Evolutionary conservation across 2,113 vertebrate genomes (phyloP), one percentile per base, ranked within the genome.

Genomic region (Halcyon senegalensis): DNA sequence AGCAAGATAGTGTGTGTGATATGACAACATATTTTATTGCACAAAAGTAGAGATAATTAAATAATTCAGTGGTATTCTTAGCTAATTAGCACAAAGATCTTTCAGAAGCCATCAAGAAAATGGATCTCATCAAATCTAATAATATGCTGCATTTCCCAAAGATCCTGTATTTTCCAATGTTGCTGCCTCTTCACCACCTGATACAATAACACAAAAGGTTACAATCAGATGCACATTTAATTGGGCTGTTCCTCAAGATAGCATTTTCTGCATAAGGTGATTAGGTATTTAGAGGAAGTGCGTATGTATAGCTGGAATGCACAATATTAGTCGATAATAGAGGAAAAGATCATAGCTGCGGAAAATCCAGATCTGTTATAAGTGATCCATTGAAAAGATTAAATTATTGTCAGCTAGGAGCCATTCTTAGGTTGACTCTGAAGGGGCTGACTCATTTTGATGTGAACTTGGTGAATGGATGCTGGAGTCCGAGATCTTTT

Each of bases 31-130:
- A 98, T 97, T 98, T 98, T 94, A 96, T 73, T 88, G 95, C 95
- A 97, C 95, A 96, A 96, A 98, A 97, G 97, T 97, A 83, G 79
- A 91, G 97, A 97, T 97, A 98, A 98, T 98, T 96, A 98, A 98
- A 98, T 98, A 98, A 98, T 98, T 97, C 97, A 91, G 63, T 93
- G 94, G 95, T 93, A 97, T 97, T 96, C 95, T 96, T 89, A 80
- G 96, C 95, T 98, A 98, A 98, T 98, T 98, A 98, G 95, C 85
- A 70, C 87, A 89, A 87, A 97, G 95, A 97, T 97, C 97, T 97
- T 98, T 95, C 93, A 96, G 96, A 89, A 96, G 90, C 91, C 97
- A 95, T 97, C 97, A 94, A 87, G 97, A 97, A 97, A 98, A 98
- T 95, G 96, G 95, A 97, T 94, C 96, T 96, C 95, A 95, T 97